Percentiles rank a stretch among this genome's conserved stretches.
Evolutionary conservation across 2,797 vertebrate species (phyloP).

Genomic region (Hemibagrus guttatus): DNA sequence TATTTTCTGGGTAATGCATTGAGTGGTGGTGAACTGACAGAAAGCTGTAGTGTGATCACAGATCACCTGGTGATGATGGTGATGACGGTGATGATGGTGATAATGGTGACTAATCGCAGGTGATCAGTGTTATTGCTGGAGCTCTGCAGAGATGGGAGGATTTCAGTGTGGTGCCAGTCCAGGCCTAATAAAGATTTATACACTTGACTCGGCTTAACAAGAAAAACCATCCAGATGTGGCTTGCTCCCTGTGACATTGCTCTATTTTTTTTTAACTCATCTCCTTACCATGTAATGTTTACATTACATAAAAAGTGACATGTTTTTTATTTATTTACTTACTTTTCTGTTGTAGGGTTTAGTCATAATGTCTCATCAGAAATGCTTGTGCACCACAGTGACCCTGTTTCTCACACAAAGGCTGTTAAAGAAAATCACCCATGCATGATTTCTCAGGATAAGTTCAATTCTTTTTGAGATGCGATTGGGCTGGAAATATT

Average conservation of each 20-base stretch:
- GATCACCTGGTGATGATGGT: slow-evolving; percentile 1
- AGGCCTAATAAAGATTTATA: slow-evolving; percentile 64
- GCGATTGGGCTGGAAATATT: neutral
- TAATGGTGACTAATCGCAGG: slow-evolving; percentile 32
- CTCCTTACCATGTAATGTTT: neutral
- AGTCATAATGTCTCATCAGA: neutral
- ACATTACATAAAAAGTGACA: neutral
- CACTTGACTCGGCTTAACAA: slow-evolving; percentile 47
- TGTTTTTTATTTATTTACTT: neutral
- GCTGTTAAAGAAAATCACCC: neutral
- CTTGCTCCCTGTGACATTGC: slow-evolving; percentile 38
- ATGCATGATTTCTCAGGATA: neutral
- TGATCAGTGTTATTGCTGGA: slow-evolving; percentile 46
- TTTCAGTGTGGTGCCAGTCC: slow-evolving; percentile 50
- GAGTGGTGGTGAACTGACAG: slow-evolving; percentile 30
- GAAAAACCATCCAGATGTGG: slow-evolving; percentile 61
- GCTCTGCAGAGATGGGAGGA: slow-evolving; percentile 43
- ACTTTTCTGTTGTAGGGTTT: neutral
- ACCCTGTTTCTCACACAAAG: neutral
- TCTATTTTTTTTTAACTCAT: slow-evolving; percentile 26
- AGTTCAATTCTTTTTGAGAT: neutral
- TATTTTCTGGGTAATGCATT: neutral
- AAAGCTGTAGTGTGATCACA: slow-evolving; percentile 41
- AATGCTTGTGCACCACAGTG: too few relatives aligned
- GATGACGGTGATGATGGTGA: too few relatives aligned